Evolutionary conservation across 1,140 invertebrate species (phyloP).

Genomic region (Drosophila pruinosa): DNA sequence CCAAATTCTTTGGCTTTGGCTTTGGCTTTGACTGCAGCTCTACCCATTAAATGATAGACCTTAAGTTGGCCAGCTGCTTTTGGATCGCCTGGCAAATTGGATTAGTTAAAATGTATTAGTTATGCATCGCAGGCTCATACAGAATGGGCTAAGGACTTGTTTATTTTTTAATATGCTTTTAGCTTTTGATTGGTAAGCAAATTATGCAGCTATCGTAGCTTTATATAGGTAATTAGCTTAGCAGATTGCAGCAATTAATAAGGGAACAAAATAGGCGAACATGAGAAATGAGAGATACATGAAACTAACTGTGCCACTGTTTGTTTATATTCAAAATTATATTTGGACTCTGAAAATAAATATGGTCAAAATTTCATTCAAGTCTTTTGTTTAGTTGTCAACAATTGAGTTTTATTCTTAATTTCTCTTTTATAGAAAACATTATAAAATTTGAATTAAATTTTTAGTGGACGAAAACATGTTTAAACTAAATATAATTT

Average conservation of each 20-base stretch:
- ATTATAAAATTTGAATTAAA: no score
- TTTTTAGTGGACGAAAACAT: conserved; percentile 8
- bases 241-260: not conserved
- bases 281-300: not conserved
- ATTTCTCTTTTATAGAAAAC: no score
- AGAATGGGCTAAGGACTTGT: conserved; percentile 16
- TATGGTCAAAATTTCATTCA: not conserved
- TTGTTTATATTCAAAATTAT: no score
- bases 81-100: conserved; percentile 24
- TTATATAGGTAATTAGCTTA: conserved; percentile 17
- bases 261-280: not conserved
- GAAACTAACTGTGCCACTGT: no score
- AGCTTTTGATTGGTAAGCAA: conserved; percentile 10
- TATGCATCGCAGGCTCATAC: not conserved
- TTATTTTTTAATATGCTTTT: not conserved
- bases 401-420: not conserved
- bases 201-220: conserved; percentile 19
- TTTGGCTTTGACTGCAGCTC: not conserved
- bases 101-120: conserved; percentile 25
- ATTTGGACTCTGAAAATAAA: not conserved
- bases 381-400: not conserved
- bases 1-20: not conserved
- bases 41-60: conserved; percentile 34
- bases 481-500: conserved; percentile 1
- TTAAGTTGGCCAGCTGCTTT: conserved; percentile 4